Evolutionary conservation across 2,113 vertebrate genomes (phyloP).

Genomic region (Malurus cyaneus): DNA sequence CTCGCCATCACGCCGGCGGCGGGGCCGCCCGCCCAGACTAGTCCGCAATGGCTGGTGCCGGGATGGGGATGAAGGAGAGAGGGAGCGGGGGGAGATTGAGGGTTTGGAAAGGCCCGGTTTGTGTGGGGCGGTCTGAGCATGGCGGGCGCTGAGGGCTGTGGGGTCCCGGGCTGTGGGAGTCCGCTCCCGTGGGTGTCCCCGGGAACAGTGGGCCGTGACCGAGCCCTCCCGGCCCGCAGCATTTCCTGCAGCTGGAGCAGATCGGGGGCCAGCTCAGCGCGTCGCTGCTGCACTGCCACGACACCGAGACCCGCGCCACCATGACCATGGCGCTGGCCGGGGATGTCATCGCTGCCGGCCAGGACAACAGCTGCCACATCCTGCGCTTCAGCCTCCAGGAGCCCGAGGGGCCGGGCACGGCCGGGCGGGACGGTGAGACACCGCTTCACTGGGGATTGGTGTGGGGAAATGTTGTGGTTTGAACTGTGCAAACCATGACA

Average conservation of each 20-base stretch:
- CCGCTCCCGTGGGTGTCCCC: neutral
- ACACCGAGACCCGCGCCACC: constrained; percentile 87
- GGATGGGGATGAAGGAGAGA: neutral
- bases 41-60: constrained; percentile 91
- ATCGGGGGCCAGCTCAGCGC: constrained; percentile 81
- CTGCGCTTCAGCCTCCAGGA: constrained; percentile 73
- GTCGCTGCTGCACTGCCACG: constrained; percentile 86
- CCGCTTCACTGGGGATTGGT: accelerated
- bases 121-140: neutral
- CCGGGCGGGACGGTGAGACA: constrained; percentile 71
- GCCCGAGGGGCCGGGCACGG: neutral
- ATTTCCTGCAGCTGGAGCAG: constrained; percentile 87
- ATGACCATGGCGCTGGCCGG: constrained; percentile 90
- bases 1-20: constrained; percentile 88
- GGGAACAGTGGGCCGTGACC: neutral
- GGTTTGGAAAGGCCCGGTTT: accelerated
- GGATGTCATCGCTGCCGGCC: constrained; percentile 87
- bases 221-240: constrained; percentile 65
- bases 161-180: too few species aligned
- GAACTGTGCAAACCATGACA: too few species aligned
- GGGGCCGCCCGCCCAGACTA: constrained; percentile 91
- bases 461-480: too few species aligned
- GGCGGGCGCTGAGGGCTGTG: neutral
- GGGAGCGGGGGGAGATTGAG: neutral
- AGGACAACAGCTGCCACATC: constrained; percentile 87